phyloP scores from a whole-genome alignment of 2,113 vertebrate genomes.

The Centropristis striata region DNA sequence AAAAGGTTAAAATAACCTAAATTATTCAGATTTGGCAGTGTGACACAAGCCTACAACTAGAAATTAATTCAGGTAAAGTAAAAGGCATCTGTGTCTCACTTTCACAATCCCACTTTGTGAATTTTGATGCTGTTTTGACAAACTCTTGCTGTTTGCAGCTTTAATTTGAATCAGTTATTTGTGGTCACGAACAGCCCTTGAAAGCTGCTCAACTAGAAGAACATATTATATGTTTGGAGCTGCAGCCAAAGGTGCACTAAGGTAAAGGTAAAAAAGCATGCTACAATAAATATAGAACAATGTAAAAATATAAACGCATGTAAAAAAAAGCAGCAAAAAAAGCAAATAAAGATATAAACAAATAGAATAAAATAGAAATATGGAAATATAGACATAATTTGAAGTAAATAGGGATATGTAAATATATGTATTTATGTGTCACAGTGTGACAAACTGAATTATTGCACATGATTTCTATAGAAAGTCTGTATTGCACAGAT shows the following conservation, averaged over 20 bases:
- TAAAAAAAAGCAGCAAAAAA: too few species aligned
- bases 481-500: too few species aligned
- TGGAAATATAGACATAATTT: too few species aligned
- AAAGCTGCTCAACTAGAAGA: not conserved
- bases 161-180: slow-evolving; percentile 44
- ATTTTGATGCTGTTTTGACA: not conserved
- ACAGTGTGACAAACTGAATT: too few species aligned
- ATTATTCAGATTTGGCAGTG: not conserved
- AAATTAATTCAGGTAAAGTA: not conserved
- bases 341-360: too few species aligned
- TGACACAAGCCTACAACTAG: not conserved
- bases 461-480: too few species aligned
- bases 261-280: too few species aligned
- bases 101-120: slow-evolving; percentile 1
- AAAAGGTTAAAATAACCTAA: not conserved
- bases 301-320: too few species aligned
- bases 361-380: too few species aligned
- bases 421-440: too few species aligned
- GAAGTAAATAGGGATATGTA: too few species aligned
- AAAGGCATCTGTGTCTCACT: not conserved
- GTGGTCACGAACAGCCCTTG: slow-evolving; percentile 15
- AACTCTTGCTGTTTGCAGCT: slow-evolving; percentile 11
- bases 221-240: not conserved
- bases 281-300: too few species aligned
- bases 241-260: not conserved